Conservation (phyloP, 2,113 vertebrate genomes). For the Xiphorhynchus elegans region DNA sequence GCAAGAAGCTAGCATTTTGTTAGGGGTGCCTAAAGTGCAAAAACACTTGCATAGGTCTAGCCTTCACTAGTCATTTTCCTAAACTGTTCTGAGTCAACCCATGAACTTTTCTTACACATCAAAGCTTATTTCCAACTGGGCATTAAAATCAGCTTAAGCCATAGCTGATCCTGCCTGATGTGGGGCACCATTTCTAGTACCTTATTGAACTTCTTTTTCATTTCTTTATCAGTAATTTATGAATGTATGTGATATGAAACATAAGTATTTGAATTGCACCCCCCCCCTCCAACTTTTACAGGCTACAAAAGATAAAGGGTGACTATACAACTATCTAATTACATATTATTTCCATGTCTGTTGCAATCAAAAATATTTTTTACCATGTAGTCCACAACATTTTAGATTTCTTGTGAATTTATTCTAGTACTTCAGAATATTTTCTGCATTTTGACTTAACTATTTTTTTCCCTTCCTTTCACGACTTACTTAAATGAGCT, state of each 20-base stretch:
- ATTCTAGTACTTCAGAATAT: not conserved
- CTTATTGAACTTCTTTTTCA: not conserved
- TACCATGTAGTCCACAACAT: not conserved
- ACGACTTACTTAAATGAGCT: not conserved
- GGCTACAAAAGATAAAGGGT: not conserved
- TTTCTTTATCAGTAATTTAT: not conserved
- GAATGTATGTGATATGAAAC: not conserved
- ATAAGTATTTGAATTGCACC: not conserved
- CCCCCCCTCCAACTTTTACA: not conserved
- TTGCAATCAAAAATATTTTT: not conserved
- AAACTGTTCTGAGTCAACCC: slow-evolving; percentile 43
- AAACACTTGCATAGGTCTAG: not conserved
- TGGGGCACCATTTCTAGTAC: not conserved
- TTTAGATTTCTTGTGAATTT: not conserved
- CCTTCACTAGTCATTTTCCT: slow-evolving; percentile 33
- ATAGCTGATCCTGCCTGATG: not conserved
- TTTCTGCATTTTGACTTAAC: not conserved
- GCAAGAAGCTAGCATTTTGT: not conserved
- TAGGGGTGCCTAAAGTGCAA: not conserved
- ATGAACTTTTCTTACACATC: slow-evolving; percentile 50
- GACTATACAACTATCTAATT: not conserved
- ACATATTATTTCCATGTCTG: not conserved
- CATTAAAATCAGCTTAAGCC: slow-evolving; percentile 39
- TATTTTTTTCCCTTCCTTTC: not conserved
- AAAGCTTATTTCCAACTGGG: slow-evolving; percentile 52